These are phyloP conservation scores for Perca schrenkii DNA, from an alignment of 2,113 vertebrate species.

Conservation along the genomic window DNA sequence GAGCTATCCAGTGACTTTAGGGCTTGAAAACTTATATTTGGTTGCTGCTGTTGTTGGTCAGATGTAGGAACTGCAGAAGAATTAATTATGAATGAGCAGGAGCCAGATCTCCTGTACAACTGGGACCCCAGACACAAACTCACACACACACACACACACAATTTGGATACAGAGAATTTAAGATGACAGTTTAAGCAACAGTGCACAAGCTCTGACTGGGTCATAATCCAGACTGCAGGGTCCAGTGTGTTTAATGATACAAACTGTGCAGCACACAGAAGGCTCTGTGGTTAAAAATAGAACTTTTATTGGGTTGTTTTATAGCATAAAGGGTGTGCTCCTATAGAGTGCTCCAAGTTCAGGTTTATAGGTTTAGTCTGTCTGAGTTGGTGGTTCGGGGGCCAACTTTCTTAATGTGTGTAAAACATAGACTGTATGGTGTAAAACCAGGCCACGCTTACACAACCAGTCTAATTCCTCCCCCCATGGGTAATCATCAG, in stretches of 20 bases:
- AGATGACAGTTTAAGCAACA: not conserved
- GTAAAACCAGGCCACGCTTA: constrained; percentile 68
- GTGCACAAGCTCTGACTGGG: constrained; percentile 1
- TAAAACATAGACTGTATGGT: constrained; percentile 35
- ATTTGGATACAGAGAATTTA: not conserved
- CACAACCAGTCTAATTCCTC: constrained; percentile 55
- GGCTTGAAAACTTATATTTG: too few relatives aligned
- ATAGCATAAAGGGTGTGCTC: constrained; percentile 42
- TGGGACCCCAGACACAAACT: too few relatives aligned
- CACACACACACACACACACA: not conserved
- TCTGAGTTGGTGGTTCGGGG: constrained; percentile 38
- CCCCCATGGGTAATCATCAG: constrained; percentile 50
- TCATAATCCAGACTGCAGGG: constrained; percentile 20
- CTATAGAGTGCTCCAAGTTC: constrained; percentile 31
- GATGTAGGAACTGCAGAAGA: too few relatives aligned
- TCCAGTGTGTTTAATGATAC: constrained; percentile 24
- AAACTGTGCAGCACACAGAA: constrained; percentile 12
- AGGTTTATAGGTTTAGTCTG: constrained; percentile 55
- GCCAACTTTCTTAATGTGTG: constrained; percentile 63
- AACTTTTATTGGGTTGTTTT: constrained; percentile 50
- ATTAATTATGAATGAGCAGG: too few relatives aligned
- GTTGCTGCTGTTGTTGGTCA: too few relatives aligned
- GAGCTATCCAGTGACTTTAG: too few relatives aligned
- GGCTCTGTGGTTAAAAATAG: constrained; percentile 61
- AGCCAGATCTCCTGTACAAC: too few relatives aligned